These are phyloP conservation scores for Flexamia atlantica DNA, from an alignment of 2,888 invertebrate genomes.

Conservation along the genomic window DNA sequence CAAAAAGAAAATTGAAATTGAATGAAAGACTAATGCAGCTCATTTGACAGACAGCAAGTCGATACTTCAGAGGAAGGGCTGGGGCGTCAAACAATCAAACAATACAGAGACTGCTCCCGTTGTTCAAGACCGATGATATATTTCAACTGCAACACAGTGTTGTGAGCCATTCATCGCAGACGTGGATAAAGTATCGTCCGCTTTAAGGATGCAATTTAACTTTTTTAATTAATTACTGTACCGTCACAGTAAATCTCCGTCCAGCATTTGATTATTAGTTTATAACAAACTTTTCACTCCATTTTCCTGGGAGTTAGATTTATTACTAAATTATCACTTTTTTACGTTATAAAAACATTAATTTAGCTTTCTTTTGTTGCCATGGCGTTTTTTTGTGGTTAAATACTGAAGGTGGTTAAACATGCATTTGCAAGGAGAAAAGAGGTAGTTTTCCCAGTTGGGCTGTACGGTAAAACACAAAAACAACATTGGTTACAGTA, in stretches of 20 bases:
- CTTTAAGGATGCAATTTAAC: neutral
- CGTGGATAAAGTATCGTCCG: neutral
- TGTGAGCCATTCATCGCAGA: neutral
- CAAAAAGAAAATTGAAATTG: no score
- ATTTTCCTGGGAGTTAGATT: neutral
- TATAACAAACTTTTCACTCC: neutral
- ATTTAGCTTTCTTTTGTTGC: no score
- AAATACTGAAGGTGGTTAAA: no score
- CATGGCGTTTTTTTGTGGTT: no score
- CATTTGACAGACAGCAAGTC: neutral
- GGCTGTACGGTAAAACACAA: no score
- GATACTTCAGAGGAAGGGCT: neutral
- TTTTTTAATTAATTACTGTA: neutral
- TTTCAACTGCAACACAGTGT: neutral
- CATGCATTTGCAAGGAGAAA: no score
- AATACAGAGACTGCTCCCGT: neutral
- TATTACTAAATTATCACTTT: no score
- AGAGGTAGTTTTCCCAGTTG: no score
- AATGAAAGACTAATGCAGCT: neutral
- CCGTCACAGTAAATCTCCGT: neutral
- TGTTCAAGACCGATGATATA: neutral
- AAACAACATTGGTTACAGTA: no score
- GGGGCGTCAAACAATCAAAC: neutral
- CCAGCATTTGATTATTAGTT: neutral
- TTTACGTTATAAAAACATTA: no score